Evolutionary conservation across 2,888 invertebrate species (phyloP).

Genomic region (Drosophila acutilabella): DNA sequence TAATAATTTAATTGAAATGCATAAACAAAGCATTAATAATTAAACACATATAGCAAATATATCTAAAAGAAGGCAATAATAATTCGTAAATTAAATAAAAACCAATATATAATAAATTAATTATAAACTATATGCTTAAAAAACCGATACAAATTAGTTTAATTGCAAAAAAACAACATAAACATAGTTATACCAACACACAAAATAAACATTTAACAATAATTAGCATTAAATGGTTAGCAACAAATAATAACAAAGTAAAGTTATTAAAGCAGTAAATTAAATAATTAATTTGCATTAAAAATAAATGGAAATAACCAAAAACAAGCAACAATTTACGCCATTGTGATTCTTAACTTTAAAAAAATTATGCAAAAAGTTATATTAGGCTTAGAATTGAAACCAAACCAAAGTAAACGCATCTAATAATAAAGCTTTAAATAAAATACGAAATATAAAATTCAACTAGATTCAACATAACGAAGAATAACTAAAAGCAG

Average conservation of each 20-base stretch:
- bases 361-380: slow-evolving; percentile 62
- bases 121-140: slow-evolving; percentile 24
- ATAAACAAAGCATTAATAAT: slow-evolving; percentile 17
- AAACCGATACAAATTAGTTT: slow-evolving; percentile 26
- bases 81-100: slow-evolving; percentile 54
- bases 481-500: slow-evolving; percentile 17
- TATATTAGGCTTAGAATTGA: slow-evolving; percentile 30
- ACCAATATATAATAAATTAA: slow-evolving; percentile 18
- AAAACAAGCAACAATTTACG: slow-evolving; percentile 53
- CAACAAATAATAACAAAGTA: slow-evolving; percentile 23
- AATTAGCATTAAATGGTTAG: slow-evolving; percentile 74
- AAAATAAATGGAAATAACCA: neutral
- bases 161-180: slow-evolving; percentile 24
- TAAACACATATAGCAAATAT: slow-evolving; percentile 48
- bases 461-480: slow-evolving; percentile 18
- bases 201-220: slow-evolving; percentile 65
- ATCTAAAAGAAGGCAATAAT: slow-evolving; percentile 68
- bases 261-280: slow-evolving; percentile 19
- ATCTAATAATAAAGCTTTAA: slow-evolving; percentile 45
- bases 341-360: slow-evolving; percentile 85
- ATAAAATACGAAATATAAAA: slow-evolving; percentile 3
- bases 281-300: slow-evolving; percentile 32
- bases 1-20: slow-evolving; percentile 17
- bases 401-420: slow-evolving; percentile 31
- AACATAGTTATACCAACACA: slow-evolving; percentile 35